phyloP scores from a whole-genome alignment of 1,140 invertebrate species.

The Ectropis grisescens region DNA sequence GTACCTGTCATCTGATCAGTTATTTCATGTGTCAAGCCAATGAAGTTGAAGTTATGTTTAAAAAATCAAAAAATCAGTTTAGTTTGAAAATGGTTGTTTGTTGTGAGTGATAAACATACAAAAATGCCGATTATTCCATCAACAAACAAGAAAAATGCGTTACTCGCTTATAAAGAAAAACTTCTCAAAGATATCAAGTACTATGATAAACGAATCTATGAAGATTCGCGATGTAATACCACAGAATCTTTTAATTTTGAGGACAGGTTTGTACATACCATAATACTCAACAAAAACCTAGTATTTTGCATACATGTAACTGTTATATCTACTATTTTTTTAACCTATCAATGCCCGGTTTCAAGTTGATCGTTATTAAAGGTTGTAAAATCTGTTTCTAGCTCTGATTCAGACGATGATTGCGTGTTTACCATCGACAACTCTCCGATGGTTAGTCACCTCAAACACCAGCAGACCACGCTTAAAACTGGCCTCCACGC shows the following conservation, averaged over 20 bases:
- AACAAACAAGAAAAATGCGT: slow-evolving; percentile 23
- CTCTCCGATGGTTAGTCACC: slow-evolving; percentile 17
- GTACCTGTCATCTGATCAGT: too few species aligned
- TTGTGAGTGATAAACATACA: neutral
- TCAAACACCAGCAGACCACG: slow-evolving; percentile 17
- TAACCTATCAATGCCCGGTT: neutral
- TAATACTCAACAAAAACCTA: slow-evolving; percentile 3
- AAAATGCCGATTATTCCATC: slow-evolving; percentile 1
- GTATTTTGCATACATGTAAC: slow-evolving; percentile 1
- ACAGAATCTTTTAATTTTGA: slow-evolving; percentile 15
- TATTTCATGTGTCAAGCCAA: too few species aligned
- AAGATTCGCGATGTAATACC: slow-evolving; percentile 14
- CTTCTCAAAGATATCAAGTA: slow-evolving; percentile 32
- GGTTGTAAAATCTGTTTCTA: slow-evolving; percentile 12
- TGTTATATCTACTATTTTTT: neutral
- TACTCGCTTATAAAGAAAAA: slow-evolving; percentile 26
- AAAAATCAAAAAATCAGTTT: too few species aligned
- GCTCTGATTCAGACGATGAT: slow-evolving; percentile 35
- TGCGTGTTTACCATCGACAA: slow-evolving; percentile 6
- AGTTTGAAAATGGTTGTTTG: too few species aligned
- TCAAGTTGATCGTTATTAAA: neutral
- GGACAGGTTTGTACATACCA: slow-evolving; percentile 22
- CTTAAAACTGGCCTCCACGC: slow-evolving; percentile 33
- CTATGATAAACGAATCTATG: slow-evolving; percentile 29
- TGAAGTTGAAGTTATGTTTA: too few species aligned